A percentile compares a stretch with the other conserved stretches of the same genome.
Evolutionary conservation across 2,113 vertebrate species (phyloP).

Genomic region (Crotalus tigris): DNA sequence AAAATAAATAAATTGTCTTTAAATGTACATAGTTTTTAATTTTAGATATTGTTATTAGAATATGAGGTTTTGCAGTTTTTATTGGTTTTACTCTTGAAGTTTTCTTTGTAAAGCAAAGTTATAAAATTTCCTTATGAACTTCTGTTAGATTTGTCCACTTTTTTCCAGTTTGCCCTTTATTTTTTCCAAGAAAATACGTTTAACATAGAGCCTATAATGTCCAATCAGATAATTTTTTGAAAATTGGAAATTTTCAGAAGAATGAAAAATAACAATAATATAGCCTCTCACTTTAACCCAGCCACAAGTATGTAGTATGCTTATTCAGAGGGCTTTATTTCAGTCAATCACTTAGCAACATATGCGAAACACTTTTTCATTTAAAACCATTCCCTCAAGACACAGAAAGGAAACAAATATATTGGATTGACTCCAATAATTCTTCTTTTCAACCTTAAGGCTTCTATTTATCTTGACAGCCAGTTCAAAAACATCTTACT

Average conservation of each 20-base stretch:
- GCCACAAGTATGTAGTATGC: too few species aligned
- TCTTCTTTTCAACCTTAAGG: neutral
- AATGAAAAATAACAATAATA: neutral
- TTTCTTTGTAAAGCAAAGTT: too few species aligned
- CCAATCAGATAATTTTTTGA: neutral
- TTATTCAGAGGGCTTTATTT: neutral
- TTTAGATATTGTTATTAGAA: too few species aligned
- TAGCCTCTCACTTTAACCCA: neutral
- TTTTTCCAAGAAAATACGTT: neutral
- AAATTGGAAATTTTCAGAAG: neutral
- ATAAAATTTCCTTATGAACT: neutral
- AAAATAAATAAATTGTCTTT: too few species aligned
- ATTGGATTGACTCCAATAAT: neutral
- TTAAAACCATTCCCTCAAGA: neutral
- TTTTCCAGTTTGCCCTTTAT: neutral
- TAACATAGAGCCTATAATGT: neutral
- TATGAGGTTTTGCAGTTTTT: too few species aligned
- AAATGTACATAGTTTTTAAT: too few species aligned
- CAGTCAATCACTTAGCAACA: neutral
- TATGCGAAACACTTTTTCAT: neutral
- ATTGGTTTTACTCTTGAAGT: too few species aligned
- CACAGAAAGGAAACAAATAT: neutral
- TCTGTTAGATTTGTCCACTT: neutral
- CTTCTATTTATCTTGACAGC: neutral
- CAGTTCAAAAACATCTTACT: neutral